These are phyloP conservation scores for Drosophila carrolli DNA, from an alignment of 1,140 invertebrate genomes.

Conservation along the genomic window DNA sequence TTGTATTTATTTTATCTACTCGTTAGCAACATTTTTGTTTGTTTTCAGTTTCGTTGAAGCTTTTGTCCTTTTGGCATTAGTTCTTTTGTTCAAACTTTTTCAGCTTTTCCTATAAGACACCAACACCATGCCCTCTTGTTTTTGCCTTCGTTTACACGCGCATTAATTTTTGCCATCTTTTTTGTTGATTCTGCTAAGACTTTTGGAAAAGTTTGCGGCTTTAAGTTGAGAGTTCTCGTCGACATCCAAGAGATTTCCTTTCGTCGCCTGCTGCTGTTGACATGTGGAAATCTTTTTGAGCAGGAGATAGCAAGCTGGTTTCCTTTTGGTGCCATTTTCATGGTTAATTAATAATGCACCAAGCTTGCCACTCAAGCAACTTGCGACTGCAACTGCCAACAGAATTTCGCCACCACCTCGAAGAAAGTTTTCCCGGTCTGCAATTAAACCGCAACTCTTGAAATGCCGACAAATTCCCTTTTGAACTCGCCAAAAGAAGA, in stretches of 20 bases:
- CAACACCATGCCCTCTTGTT: slow-evolving; percentile 3
- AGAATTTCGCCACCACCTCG: slow-evolving; percentile 20
- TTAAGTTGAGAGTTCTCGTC: slow-evolving; percentile 29
- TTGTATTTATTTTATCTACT: slow-evolving; percentile 61
- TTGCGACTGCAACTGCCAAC: slow-evolving; percentile 50
- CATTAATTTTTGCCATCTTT: slow-evolving; percentile 59
- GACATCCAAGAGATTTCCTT: slow-evolving; percentile 19
- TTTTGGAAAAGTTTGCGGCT: slow-evolving; percentile 54
- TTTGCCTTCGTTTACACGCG: slow-evolving; percentile 59
- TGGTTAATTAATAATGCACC: slow-evolving; percentile 71
- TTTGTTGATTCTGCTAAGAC: slow-evolving; percentile 15
- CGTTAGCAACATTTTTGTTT: slow-evolving; percentile 59
- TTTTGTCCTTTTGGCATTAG: slow-evolving; percentile 47
- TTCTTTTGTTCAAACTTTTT: slow-evolving; percentile 58
- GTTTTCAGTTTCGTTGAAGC: slow-evolving; percentile 48
- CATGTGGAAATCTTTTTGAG: slow-evolving; percentile 36
- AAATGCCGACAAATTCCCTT: slow-evolving; percentile 49
- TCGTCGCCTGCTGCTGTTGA: slow-evolving; percentile 54
- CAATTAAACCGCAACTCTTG: slow-evolving; percentile 51
- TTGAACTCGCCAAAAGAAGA: slow-evolving; percentile 17
- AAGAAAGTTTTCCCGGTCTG: slow-evolving; percentile 37
- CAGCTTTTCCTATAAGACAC: slow-evolving; percentile 38
- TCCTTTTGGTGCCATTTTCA: slow-evolving; percentile 45
- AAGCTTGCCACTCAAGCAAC: slow-evolving; percentile 39
- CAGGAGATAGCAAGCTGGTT: slow-evolving; percentile 6